phyloP scores from a whole-genome alignment of 2,888 invertebrate species.

The Tetheella fluctuosa region DNA sequence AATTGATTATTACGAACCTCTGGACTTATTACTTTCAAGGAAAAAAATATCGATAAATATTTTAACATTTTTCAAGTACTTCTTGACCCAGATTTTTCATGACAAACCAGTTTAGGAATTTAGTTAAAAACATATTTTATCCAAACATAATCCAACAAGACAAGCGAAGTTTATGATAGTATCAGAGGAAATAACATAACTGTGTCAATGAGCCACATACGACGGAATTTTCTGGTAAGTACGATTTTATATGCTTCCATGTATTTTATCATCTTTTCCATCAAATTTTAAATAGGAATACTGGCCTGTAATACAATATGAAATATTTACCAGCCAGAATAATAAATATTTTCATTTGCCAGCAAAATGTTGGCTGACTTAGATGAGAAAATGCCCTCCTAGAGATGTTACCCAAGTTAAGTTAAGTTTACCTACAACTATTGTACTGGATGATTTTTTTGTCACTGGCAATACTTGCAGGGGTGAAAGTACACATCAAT shows the following conservation, averaged over 20 bases:
- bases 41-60: conserved; percentile 25
- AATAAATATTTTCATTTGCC: conserved; percentile 24
- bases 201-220: conserved; percentile 64
- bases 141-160: conserved; percentile 58
- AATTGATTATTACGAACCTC: neutral
- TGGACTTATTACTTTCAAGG: conserved; percentile 12
- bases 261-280: conserved; percentile 56
- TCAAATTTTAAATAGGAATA: conserved; percentile 63
- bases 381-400: neutral
- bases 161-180: conserved; percentile 66
- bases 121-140: conserved; percentile 46
- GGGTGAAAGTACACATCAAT: too few species aligned
- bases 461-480: too few species aligned
- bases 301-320: conserved; percentile 31
- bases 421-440: too few species aligned
- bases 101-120: conserved; percentile 31
- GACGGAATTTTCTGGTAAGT: conserved; percentile 60
- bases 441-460: too few species aligned
- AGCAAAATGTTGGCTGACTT: conserved; percentile 19
- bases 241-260: conserved; percentile 51
- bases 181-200: conserved; percentile 71
- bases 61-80: conserved; percentile 24
- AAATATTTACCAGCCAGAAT: conserved; percentile 18
- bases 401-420: too few species aligned
- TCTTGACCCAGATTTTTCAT: conserved; percentile 31